Conservation (phyloP, 2,888 invertebrate species). For the Pollenia labialis region DNA sequence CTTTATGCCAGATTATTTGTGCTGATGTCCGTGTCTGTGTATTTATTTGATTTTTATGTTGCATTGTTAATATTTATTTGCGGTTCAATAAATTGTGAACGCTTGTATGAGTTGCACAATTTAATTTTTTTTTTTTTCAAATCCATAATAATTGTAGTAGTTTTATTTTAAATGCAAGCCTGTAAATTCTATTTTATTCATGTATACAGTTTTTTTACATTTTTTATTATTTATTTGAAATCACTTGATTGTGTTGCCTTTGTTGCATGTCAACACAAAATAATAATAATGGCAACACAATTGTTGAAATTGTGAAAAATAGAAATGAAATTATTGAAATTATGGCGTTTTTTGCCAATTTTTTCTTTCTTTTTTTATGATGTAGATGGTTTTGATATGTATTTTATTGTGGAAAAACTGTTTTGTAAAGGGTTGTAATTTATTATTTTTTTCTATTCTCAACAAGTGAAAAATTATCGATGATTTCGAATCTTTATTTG, state of each 20-base stretch:
- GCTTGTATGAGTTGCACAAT: slow-evolving; percentile 15
- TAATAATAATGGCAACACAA: slow-evolving; percentile 65
- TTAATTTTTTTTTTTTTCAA: slow-evolving; percentile 44
- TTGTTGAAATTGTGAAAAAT: slow-evolving; percentile 46
- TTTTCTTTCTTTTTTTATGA: slow-evolving; percentile 5
- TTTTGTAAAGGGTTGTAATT: slow-evolving; percentile 18
- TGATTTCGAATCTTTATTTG: slow-evolving; percentile 12
- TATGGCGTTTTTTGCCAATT: slow-evolving; percentile 57
- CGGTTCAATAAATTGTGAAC: slow-evolving; percentile 68
- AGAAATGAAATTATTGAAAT: slow-evolving; percentile 50
- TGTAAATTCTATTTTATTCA: slow-evolving; percentile 31
- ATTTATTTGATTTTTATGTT: slow-evolving; percentile 23
- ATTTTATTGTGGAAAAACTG: neutral
- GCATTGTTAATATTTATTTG: slow-evolving; percentile 66
- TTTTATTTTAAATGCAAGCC: slow-evolving; percentile 1
- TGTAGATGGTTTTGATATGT: neutral
- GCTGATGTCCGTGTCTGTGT: neutral
- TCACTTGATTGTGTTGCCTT: slow-evolving; percentile 65
- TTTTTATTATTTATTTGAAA: slow-evolving; percentile 44
- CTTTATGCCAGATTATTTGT: slow-evolving; percentile 25
- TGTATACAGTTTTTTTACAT: neutral
- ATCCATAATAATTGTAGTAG: slow-evolving; percentile 56
- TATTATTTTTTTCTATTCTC: slow-evolving; percentile 35
- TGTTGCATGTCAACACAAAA: slow-evolving; percentile 70
- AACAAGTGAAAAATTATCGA: slow-evolving; percentile 10